A percentile compares a stretch with the other conserved stretches of the same genome.
These are phyloP conservation scores for Bicyclus anynana DNA, from an alignment of 1,140 invertebrate genomes.

Conservation along the genomic window DNA sequence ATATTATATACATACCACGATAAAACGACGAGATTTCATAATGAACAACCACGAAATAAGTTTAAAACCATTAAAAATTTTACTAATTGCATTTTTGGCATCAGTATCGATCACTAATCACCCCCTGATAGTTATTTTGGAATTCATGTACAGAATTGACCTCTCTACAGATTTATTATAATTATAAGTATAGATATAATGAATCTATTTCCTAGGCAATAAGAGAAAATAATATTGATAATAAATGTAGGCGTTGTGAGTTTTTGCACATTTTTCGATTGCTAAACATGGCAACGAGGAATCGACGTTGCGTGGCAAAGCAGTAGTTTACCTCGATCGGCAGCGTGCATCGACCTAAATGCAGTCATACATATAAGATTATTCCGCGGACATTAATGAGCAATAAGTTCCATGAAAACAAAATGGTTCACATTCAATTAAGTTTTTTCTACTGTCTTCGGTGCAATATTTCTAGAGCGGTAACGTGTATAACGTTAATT, in stretches of 20 bases:
- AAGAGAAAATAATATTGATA: constrained; percentile 1
- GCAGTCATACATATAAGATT: constrained; percentile 42
- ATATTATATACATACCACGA: too few relatives aligned
- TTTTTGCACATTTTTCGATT: constrained; percentile 7
- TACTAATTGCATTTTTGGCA: too few relatives aligned
- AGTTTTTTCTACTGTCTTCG: constrained; percentile 8
- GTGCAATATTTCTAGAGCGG: not conserved
- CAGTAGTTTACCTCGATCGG: constrained; percentile 35
- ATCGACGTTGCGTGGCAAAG: constrained; percentile 31
- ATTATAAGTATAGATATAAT: too few relatives aligned
- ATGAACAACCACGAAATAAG: too few relatives aligned
- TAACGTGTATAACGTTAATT: constrained; percentile 4
- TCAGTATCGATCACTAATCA: too few relatives aligned
- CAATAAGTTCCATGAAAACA: constrained; percentile 28
- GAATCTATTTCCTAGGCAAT: too few relatives aligned
- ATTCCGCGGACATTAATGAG: constrained; percentile 31
- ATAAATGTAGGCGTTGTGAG: constrained; percentile 1
- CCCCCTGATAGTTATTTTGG: too few relatives aligned
- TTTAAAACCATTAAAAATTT: too few relatives aligned
- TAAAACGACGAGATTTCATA: too few relatives aligned
- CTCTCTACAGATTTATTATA: too few relatives aligned
- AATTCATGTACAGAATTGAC: too few relatives aligned
- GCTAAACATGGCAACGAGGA: constrained; percentile 12
- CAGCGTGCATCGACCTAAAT: constrained; percentile 41
- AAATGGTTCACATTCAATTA: constrained; percentile 25